Conservation (phyloP, 2,888 invertebrate species). For the Tipula lateralis region DNA sequence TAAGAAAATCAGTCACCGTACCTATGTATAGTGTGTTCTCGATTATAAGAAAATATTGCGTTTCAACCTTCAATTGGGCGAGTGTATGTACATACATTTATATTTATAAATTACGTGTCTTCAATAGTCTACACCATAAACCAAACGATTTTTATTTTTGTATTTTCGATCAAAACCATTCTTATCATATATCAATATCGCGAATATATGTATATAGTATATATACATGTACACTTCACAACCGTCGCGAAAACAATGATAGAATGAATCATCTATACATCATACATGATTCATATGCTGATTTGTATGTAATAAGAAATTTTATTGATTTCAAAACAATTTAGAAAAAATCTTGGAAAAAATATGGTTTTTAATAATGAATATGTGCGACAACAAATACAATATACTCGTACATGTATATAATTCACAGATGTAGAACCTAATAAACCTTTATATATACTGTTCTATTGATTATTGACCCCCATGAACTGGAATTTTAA, state of each 20-base stretch:
- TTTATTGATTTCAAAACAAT: conserved; percentile 11
- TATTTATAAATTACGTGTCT: background rate
- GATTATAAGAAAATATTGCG: conserved; percentile 1
- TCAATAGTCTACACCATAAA: background rate
- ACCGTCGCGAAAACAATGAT: background rate
- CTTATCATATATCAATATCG: background rate
- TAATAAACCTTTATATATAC: background rate
- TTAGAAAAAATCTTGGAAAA: conserved; percentile 21
- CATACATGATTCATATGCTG: background rate
- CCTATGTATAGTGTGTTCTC: background rate
- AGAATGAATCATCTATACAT: background rate
- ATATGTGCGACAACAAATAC: background rate
- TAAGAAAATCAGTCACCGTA: background rate
- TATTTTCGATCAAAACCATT: background rate
- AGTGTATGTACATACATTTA: too few species aligned
- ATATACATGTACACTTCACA: background rate
- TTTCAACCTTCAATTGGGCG: background rate
- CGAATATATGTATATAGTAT: background rate
- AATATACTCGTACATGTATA: too few species aligned
- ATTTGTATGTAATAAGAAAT: background rate
- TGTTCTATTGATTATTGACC: background rate
- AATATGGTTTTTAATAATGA: background rate
- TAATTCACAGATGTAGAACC: background rate
- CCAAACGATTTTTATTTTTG: background rate
- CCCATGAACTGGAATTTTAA: conserved; percentile 9